Percentiles rank a stretch among this genome's conserved stretches.
These are phyloP conservation scores for Xestia xanthographa DNA, from an alignment of 2,888 invertebrate genomes.

Conservation along the genomic window DNA sequence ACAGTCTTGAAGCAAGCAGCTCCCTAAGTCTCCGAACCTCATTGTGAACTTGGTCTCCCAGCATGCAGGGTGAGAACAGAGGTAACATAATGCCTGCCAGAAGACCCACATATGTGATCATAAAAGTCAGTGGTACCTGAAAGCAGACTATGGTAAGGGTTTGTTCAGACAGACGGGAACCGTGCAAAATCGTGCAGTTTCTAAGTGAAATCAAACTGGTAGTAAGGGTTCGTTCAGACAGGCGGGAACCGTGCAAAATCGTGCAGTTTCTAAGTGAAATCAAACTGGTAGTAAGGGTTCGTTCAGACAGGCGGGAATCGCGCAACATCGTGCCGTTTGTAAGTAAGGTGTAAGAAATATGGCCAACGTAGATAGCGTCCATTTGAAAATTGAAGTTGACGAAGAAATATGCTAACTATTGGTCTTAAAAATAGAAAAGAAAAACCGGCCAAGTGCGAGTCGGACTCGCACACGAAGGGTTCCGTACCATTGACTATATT, in stretches of 20 bases:
- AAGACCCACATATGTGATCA: conserved; percentile 62
- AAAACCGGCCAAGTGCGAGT: too few species aligned
- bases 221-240: too few species aligned
- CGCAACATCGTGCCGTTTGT: too few species aligned
- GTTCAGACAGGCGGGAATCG: too few species aligned
- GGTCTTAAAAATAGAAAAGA: not conserved
- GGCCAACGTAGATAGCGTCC: not conserved
- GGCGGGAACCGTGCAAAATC: too few species aligned
- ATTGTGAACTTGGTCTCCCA: conserved; percentile 45
- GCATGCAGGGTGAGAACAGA: conserved; percentile 40
- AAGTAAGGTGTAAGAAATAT: not conserved
- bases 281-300: too few species aligned
- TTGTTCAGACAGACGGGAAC: not conserved
- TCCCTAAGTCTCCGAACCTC: conserved; percentile 43
- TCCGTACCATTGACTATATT: too few species aligned
- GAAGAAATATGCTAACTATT: not conserved
- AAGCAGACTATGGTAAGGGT: conserved; percentile 35
- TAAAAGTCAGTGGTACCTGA: conserved; percentile 65
- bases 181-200: not conserved
- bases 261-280: too few species aligned
- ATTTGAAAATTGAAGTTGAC: not conserved
- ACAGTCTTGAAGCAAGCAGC: conserved; percentile 78
- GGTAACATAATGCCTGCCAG: conserved; percentile 45
- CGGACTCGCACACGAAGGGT: too few species aligned
- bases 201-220: too few species aligned